Evolutionary conservation across 2,888 invertebrate genomes (phyloP), one percentile per base, ranked within the genome.

Genomic region (Hoplodrina ambigua): DNA sequence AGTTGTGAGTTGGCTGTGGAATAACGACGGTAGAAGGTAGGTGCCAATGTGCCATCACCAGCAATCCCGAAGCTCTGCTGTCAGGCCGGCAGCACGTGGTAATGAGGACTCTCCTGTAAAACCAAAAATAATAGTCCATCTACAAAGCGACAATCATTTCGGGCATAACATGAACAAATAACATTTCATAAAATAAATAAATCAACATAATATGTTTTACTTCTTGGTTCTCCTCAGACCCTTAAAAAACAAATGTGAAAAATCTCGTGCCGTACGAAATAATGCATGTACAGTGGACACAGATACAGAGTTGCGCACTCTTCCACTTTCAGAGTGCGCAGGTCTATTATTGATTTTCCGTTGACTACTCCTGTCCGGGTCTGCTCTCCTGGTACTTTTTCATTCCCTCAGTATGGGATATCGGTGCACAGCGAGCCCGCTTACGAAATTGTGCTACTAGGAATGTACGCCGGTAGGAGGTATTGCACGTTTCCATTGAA

Each of bases 401-500:
- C 17, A 13, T 17, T 46, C 25, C 25, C 2, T 25, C 25, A 25
- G 2, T 2, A 46, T 17, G 17, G 6, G n/a, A n/a, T 2, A 20
- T 33, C 15, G 17, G 59, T 15, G 52, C 75, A 58, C 30, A 20
- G 44, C 33, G 33, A 33, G 33, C 33, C 33, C 19, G 58, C 49
- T 50, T 0, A 25, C 2, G 20, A 15, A 69, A 37, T 44, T 30
- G 13, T 33, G n/a, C n/a, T 56, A 77, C 59, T 37, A 77, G 37
- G 72, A 17, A 4, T 13, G 53, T 20, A 11, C 33, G 2, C 15
- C 11, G 6, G 6, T 17, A 69, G 8, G 59, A 73, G 37, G n/a
- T n/a, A n/a, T 4, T 46, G 25, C 30, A 11, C 52, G 78, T 77
- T 60, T 77, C 78, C 78, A 73, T 60, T 73, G 60, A 20, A 19